phyloP scores from a whole-genome alignment of 2,797 vertebrate genomes.

The Zalophus californianus region DNA sequence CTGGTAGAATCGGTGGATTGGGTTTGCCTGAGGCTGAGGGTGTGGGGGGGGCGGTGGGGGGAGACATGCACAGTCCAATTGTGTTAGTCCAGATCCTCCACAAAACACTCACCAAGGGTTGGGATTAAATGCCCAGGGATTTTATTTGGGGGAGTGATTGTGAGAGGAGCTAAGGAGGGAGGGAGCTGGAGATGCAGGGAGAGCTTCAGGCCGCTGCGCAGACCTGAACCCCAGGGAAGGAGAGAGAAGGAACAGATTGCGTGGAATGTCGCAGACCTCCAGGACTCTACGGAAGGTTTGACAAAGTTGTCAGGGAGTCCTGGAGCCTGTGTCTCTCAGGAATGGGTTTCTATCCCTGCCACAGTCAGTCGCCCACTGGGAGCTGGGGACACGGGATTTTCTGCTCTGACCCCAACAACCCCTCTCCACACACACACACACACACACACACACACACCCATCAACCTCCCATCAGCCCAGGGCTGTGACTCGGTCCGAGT shows the following conservation, averaged over 20 bases:
- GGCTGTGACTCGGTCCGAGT: background rate
- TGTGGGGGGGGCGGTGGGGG: background rate
- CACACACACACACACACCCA: background rate
- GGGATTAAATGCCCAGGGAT: background rate
- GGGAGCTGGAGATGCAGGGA: background rate
- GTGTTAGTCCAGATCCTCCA: background rate
- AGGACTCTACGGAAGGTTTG: background rate
- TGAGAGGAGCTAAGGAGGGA: background rate
- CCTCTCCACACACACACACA: background rate
- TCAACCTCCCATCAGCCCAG: background rate
- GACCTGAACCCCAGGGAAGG: background rate
- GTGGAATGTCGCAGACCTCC: background rate
- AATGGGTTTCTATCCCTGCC: background rate
- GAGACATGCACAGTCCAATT: background rate
- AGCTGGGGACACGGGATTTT: background rate
- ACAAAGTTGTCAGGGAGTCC: background rate
- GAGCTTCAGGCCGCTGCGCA: fast-evolving
- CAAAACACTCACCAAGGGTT: background rate
- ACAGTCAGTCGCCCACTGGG: background rate
- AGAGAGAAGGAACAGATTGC: background rate
- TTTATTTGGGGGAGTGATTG: background rate
- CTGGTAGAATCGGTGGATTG: background rate
- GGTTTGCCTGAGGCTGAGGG: background rate
- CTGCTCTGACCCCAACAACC: background rate
- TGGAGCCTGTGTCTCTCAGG: background rate